A percentile compares a stretch with the other conserved stretches of the same genome.
Evolutionary conservation across 2,888 invertebrate species (phyloP).

Genomic region (Eristalinus sepulchralis): DNA sequence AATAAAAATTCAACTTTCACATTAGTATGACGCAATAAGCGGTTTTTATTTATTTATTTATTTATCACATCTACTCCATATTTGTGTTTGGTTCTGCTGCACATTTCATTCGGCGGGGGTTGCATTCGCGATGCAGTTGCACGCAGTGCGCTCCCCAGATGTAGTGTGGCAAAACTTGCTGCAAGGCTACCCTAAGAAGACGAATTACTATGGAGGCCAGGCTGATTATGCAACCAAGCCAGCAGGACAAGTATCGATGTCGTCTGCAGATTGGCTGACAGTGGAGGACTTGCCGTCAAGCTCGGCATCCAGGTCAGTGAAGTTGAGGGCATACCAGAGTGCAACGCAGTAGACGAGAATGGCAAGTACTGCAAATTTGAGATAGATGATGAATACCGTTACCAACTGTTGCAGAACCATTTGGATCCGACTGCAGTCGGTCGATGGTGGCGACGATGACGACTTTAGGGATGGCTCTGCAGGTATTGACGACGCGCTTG

Average conservation of each 20-base stretch:
- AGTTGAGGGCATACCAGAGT: constrained; percentile 78
- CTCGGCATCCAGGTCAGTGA: constrained; percentile 74
- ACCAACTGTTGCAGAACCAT: constrained; percentile 73
- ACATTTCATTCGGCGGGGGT: constrained; percentile 31
- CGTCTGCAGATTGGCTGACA: not conserved
- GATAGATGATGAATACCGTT: constrained; percentile 77
- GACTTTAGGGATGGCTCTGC: not conserved
- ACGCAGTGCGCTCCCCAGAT: not conserved
- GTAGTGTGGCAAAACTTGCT: constrained; percentile 15
- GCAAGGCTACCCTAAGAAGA: constrained; percentile 3
- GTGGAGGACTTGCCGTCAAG: constrained; percentile 30
- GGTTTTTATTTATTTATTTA: constrained; percentile 58
- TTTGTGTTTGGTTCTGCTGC: constrained; percentile 36
- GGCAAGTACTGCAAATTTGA: constrained; percentile 77
- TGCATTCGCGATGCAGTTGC: constrained; percentile 2
- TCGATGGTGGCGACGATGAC: not conserved
- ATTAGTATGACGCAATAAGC: constrained; percentile 68
- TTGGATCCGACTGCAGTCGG: constrained; percentile 72
- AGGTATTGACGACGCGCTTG: constrained; percentile 3
- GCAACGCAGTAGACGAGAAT: constrained; percentile 76
- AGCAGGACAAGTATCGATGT: constrained; percentile 56
- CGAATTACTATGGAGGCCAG: constrained; percentile 28
- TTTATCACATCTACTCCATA: constrained; percentile 64
- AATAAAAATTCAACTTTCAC: constrained; percentile 69
- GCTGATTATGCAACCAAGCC: constrained; percentile 17